phyloP scores from a whole-genome alignment of 2,113 vertebrate species.

The Pseudorectes ferrugineus region DNA sequence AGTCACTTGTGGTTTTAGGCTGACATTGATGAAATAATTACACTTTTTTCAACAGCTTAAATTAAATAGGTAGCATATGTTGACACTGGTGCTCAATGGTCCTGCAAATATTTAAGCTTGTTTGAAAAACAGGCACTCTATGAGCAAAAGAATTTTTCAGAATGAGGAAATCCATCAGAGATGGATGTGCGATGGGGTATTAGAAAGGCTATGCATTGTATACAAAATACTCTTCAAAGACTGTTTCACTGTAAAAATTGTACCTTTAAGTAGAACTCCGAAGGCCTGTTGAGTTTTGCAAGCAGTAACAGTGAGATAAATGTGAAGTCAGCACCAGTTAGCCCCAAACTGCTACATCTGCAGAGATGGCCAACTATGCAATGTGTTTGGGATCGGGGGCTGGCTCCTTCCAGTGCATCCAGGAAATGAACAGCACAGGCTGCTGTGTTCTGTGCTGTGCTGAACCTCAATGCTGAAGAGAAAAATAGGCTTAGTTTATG shows the following conservation, averaged over 20 bases:
- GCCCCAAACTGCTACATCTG: background rate
- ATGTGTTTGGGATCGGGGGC: rapidly evolving
- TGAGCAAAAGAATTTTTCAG: background rate
- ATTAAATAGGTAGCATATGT: background rate
- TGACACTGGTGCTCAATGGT: background rate
- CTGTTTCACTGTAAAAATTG: background rate
- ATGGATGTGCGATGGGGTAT: background rate
- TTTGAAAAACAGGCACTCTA: background rate
- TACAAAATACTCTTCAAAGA: background rate
- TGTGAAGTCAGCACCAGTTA: background rate
- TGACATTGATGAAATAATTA: background rate
- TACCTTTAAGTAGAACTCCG: background rate
- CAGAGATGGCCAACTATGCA: background rate
- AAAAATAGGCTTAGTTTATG: background rate
- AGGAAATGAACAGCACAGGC: background rate
- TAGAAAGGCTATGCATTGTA: background rate
- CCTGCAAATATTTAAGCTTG: background rate
- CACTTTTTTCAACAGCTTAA: background rate
- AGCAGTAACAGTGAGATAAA: background rate
- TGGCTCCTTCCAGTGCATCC: background rate
- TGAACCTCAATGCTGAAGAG: rapidly evolving
- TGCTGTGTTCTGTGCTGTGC: background rate
- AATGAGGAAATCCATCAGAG: background rate
- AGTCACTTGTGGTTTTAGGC: background rate
- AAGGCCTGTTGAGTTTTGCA: background rate